Base-by-base conservation (phyloP, 2,113 vertebrate genomes). In the Petromus typicus region DNA sequence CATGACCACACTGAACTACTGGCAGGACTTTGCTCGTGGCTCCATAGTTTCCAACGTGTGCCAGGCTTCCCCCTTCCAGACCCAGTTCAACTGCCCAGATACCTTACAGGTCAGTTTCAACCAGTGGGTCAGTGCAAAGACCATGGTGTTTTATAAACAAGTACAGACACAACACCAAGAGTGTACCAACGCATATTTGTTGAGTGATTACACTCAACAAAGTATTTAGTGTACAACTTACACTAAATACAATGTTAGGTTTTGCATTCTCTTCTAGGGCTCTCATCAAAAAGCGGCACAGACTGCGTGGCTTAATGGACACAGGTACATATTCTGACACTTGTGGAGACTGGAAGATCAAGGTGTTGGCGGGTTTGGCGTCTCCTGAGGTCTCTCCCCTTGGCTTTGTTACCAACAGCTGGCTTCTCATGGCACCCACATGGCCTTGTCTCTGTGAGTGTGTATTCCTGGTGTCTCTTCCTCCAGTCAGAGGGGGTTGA, bases 371-470 rank as follows among this genome's bases (percentile, higher is more conserved):
- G 27, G 69, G 9, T 43, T 43, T 43, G 40, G 40, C 23, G 43
- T 43, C 37, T 73, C 20, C 40, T 34, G 16, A 73, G 69, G 63
- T 10, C 40, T 73, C 10, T 43, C 48, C 63, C 9, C 51, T 83
- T 48, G 90, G 43, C 51, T 67, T 37, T 67, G 34, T 61, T 63
- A 25, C 40, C 48, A 73, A n/a, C 7, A 48, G 78, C 92, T 1
- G 0, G n/a, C 64, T 51, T 67, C 48, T 69, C 5, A 0, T 3
- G 6, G 10, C 75, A 66, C 32, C 84, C 59, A 4, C 2, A 1
- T n/a, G 48, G 37, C 51, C 54, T 75, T 69, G 45, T 4, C 48
- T 85, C 5, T 86, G 85, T 40, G 30, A n/a, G 8, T 34, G 4
- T 20, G 23, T 16, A 30, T 86, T 27, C 13, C 45, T 56, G n/a